Evolutionary conservation across 2,113 vertebrate genomes (phyloP), one percentile per base, ranked within the genome.

Genomic region (Polyodon spathula): DNA sequence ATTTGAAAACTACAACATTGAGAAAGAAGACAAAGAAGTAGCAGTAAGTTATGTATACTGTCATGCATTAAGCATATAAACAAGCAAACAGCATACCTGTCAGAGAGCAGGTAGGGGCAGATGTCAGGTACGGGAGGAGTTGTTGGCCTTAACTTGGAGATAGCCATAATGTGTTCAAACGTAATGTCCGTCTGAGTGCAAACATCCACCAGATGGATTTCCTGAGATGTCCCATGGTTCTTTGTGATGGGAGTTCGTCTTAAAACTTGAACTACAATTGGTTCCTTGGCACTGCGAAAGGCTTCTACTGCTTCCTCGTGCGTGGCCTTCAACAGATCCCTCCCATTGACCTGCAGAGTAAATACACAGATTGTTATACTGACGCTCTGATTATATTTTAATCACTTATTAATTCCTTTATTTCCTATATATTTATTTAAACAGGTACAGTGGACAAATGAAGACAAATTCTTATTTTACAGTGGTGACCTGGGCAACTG

Each of bases 141-240:
- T 2, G 88, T 84, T 15, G 95, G 89, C 51, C 89, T 88, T 11
- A 98, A 86, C 77, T 97, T 98, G 73, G 92, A 88, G 72, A 97
- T 76, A 66, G 94, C 93, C 93, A 96, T 92, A 74, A 98, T 93
- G 76, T 96, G 93, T 73, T 98, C 93, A 2, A 98, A 97, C 54
- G 93, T 97, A 81, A 98, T 95, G 81, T 98, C 95, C 0, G 96
- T 98, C 82, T 98, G 96, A 17, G 96, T 98, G 84, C 93, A 91
- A 72, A 91, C 93, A 27, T 97, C 87, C 77, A 84, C 84, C 71
- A 97, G 81, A 59, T 73, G 90, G 62, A 92, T 84, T 73, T 94
- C 93, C 59, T 91, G 91, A 76, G 75, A 69, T 15, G 75, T 70
- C 6, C 84, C 86, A 7, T 85, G 87, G 40, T 68, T 65, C 73